phyloP scores from a whole-genome alignment of 2,888 invertebrate species.

The Ormyrus rosae region DNA sequence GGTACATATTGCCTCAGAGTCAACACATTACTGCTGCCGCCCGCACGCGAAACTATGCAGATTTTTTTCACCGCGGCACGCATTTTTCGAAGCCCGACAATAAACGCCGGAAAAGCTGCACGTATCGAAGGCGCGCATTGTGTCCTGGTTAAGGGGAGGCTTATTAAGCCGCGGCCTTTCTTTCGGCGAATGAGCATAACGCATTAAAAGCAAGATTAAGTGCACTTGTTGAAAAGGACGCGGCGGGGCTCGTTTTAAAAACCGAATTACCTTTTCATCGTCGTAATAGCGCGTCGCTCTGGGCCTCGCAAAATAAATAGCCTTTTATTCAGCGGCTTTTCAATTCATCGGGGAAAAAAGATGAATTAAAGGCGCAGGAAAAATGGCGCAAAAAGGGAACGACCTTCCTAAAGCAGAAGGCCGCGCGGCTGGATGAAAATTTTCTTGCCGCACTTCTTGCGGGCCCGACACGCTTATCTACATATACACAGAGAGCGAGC shows the following conservation, averaged over 20 bases:
- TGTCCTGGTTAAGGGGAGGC: too few relatives aligned
- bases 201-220: too few relatives aligned
- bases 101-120: too few relatives aligned
- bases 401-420: slow-evolving; percentile 7
- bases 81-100: background rate
- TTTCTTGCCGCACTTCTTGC: slow-evolving; percentile 13
- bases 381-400: slow-evolving; percentile 3
- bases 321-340: slow-evolving; percentile 22
- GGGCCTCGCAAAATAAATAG: slow-evolving; percentile 4
- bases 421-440: slow-evolving; percentile 7
- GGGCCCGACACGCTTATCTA: background rate
- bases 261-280: background rate
- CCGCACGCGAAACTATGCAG: slow-evolving; percentile 39
- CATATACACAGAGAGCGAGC: too few relatives aligned
- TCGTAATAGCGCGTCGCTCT: background rate
- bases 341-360: background rate
- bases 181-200: too few relatives aligned
- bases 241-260: background rate
- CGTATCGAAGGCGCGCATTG: too few relatives aligned
- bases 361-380: slow-evolving; percentile 7
- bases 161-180: too few relatives aligned
- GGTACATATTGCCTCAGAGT: background rate
- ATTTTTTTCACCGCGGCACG: background rate
- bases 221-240: too few relatives aligned
- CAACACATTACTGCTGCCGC: slow-evolving; percentile 13